Percentiles rank a stretch among this genome's conserved stretches.
These are phyloP conservation scores for Sarcoramphus papa DNA, from an alignment of 2,797 vertebrate genomes.

Conservation along the genomic window DNA sequence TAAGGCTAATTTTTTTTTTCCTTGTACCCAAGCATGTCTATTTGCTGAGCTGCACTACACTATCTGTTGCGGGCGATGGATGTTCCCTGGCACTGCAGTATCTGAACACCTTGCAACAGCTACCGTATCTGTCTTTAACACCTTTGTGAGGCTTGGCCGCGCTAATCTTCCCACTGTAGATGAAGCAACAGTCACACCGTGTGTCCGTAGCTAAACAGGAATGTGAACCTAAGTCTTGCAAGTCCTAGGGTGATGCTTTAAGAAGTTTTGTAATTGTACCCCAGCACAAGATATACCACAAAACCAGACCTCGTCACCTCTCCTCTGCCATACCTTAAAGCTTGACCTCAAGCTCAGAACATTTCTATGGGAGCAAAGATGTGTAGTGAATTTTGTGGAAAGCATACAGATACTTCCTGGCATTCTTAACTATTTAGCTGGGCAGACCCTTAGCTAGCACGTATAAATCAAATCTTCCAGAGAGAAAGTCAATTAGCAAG, in stretches of 20 bases:
- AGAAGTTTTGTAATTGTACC: background rate
- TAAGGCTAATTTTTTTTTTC: background rate
- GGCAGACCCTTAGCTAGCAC: background rate
- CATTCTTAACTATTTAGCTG: background rate
- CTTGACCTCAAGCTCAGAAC: background rate
- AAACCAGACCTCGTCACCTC: background rate
- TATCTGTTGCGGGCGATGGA: background rate
- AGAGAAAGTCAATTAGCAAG: background rate
- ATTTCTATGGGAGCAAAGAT: background rate
- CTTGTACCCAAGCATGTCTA: fast-evolving
- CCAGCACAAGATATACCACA: background rate
- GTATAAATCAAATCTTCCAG: background rate
- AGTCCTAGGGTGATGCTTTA: background rate
- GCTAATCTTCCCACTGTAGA: background rate
- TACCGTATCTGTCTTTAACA: fast-evolving
- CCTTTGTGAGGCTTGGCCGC: background rate
- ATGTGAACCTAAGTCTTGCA: background rate
- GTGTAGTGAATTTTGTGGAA: background rate
- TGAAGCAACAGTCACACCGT: background rate
- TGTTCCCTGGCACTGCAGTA: background rate
- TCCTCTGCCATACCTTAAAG: background rate
- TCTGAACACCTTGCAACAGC: background rate
- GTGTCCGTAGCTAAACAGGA: constrained; percentile 13
- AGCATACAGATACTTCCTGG: background rate
- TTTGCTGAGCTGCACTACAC: background rate